phyloP scores from a whole-genome alignment of 2,113 vertebrate genomes.

The Sterna hirundo region DNA sequence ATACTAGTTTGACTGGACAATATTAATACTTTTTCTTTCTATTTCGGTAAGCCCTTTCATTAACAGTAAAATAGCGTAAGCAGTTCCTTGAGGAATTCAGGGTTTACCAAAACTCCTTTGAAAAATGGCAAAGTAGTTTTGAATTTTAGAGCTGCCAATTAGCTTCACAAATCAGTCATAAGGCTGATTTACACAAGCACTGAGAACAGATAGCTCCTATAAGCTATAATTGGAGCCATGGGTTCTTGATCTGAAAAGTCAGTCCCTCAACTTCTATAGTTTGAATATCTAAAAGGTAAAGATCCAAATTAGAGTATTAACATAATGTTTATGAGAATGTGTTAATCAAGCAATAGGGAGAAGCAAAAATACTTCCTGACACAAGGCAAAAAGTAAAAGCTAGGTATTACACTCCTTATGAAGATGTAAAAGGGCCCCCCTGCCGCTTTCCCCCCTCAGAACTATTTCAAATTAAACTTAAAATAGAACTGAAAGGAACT shows the following conservation, averaged over 20 bases:
- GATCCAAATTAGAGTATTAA: background rate
- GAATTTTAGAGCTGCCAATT: slow-evolving; percentile 15
- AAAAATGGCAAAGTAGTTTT: slow-evolving; percentile 14
- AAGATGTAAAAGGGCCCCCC: background rate
- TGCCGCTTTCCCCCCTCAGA: background rate
- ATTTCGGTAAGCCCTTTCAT: background rate
- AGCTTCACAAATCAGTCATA: slow-evolving; percentile 19
- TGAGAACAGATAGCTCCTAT: background rate
- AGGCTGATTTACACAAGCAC: slow-evolving; percentile 1
- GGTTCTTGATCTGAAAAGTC: background rate
- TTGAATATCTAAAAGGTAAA: background rate
- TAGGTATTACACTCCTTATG: background rate
- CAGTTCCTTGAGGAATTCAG: background rate
- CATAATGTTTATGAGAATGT: background rate
- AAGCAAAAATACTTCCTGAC: background rate
- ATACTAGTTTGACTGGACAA: background rate
- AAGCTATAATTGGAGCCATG: background rate
- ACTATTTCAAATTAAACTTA: slow-evolving; percentile 35
- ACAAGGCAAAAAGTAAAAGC: background rate
- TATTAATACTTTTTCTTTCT: background rate
- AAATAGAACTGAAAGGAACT: slow-evolving; percentile 14
- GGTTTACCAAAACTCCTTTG: slow-evolving; percentile 8
- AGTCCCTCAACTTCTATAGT: background rate
- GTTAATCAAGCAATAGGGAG: background rate
- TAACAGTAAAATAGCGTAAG: slow-evolving; percentile 1